Evolutionary conservation across 2,888 invertebrate species (phyloP).

Genomic region (Yponomeuta evonymella): DNA sequence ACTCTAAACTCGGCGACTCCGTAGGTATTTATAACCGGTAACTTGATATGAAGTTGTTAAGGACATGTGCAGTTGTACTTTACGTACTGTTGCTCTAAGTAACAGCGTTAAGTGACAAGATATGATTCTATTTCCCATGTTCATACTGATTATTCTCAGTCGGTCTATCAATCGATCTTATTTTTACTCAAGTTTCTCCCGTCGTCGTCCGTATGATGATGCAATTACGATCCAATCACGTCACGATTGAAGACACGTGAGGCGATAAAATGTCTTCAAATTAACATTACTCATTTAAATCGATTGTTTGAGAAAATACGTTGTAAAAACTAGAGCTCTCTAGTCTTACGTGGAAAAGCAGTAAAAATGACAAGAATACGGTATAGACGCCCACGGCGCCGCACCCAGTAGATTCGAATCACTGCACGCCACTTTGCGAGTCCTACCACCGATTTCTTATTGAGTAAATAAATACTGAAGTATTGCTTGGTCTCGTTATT

Average conservation of each 20-base stretch:
- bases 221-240: constrained; percentile 10
- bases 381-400: background rate
- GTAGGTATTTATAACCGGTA: background rate
- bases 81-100: background rate
- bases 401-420: background rate
- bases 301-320: background rate
- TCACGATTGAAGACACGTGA: constrained; percentile 5
- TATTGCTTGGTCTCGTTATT: background rate
- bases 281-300: background rate
- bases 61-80: background rate
- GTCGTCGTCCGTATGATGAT: background rate
- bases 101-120: background rate
- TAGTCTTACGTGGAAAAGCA: background rate
- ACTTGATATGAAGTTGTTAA: constrained; percentile 7
- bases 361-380: background rate
- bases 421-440: background rate
- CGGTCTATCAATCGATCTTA: too few relatives aligned
- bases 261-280: constrained; percentile 1
- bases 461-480: too few relatives aligned
- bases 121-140: background rate
- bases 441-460: background rate
- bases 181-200: constrained; percentile 6
- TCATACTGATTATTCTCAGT: too few relatives aligned
- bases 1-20: background rate
- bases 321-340: background rate